Percentiles rank a stretch among this genome's conserved stretches.
Evolutionary conservation across 2,797 vertebrate species (phyloP).

Genomic region (Hybognathus amarus): DNA sequence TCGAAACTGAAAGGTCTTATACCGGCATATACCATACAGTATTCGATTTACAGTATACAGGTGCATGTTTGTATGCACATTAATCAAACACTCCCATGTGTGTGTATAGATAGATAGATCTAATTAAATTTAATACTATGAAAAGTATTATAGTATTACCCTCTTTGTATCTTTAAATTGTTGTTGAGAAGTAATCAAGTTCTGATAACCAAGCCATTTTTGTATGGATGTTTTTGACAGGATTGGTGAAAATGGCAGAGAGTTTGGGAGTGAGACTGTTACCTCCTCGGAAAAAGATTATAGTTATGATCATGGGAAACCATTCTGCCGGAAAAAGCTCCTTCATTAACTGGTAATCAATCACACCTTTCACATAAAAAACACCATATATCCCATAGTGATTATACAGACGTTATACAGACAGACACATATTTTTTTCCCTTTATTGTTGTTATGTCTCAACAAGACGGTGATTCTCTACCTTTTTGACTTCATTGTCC

Average conservation of each 20-base stretch:
- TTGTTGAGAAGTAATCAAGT: not conserved
- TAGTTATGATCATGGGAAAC: slow-evolving; percentile 84
- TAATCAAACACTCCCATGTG: not conserved
- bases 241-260: slow-evolving; percentile 79
- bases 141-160: not conserved
- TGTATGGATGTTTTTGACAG: slow-evolving; percentile 62
- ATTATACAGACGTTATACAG: not conserved
- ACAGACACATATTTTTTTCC: too few relatives aligned
- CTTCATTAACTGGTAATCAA: slow-evolving; percentile 85
- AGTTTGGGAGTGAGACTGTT: slow-evolving; percentile 76
- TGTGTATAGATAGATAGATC: not conserved
- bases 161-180: not conserved
- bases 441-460: not conserved
- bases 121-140: not conserved
- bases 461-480: not conserved
- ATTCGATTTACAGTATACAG: not conserved
- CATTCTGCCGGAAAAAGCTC: slow-evolving; percentile 85
- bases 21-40: not conserved
- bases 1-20: not conserved
- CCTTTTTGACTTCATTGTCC: not conserved
- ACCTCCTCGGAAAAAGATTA: slow-evolving; percentile 82
- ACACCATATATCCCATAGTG: not conserved
- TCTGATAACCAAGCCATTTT: not conserved
- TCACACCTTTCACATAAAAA: not conserved
- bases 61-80: not conserved